These are phyloP conservation scores for Dipodomys stephensi DNA, from an alignment of 2,113 vertebrate species.

Conservation along the genomic window DNA sequence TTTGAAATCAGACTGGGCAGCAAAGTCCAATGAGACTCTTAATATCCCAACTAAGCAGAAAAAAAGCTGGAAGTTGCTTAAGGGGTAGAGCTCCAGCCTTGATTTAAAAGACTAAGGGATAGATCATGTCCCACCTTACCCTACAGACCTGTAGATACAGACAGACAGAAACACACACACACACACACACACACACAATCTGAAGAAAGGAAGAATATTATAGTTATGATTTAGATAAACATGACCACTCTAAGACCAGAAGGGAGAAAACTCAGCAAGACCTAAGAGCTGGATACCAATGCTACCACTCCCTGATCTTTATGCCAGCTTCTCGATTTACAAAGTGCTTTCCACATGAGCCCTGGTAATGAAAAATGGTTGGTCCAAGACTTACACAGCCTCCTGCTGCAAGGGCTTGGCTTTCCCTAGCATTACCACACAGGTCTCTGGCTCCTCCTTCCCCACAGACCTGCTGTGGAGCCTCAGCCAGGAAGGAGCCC, in stretches of 20 bases:
- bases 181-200: rapidly evolving
- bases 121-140: no score
- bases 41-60: no score
- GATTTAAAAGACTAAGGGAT: no score
- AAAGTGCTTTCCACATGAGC: neutral
- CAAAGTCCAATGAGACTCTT: no score
- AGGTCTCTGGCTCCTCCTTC: neutral
- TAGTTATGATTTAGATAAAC: neutral
- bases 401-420: neutral
- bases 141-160: no score
- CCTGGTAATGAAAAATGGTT: neutral
- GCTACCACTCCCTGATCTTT: no score
- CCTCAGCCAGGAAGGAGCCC: neutral
- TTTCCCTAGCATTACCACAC: rapidly evolving
- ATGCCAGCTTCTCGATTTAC: neutral
- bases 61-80: no score
- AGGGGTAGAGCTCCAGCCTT: no score
- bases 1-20: no score
- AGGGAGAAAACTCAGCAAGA: neutral
- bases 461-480: neutral
- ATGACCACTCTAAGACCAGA: rapidly evolving
- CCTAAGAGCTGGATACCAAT: neutral
- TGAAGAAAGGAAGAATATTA: rapidly evolving
- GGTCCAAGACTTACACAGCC: neutral
- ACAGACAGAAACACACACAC: no score